These are phyloP conservation scores for Bimastos eiseni DNA, from an alignment of 2,888 invertebrate genomes.

Conservation along the genomic window DNA sequence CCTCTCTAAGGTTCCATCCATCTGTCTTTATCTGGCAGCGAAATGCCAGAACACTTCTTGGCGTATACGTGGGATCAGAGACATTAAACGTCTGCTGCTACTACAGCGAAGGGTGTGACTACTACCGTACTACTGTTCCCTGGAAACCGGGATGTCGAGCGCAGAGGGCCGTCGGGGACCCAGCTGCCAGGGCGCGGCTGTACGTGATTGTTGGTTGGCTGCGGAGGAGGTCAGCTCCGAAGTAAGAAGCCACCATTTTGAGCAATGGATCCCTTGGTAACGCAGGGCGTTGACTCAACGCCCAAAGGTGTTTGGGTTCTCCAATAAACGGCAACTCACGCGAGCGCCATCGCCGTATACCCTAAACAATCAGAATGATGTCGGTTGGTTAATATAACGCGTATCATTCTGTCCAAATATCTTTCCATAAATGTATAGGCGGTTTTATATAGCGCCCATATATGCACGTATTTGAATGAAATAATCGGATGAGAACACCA, in stretches of 20 bases:
- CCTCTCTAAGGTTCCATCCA: not conserved
- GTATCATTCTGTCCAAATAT: too few species aligned
- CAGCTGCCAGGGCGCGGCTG: not conserved
- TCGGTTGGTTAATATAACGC: too few species aligned
- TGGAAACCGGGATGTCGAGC: not conserved
- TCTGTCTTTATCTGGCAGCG: not conserved
- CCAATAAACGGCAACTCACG: not conserved
- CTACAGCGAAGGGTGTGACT: not conserved
- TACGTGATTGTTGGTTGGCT: not conserved
- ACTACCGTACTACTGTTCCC: too few species aligned
- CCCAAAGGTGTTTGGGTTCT: not conserved
- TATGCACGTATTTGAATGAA: too few species aligned
- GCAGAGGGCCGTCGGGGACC: too few species aligned
- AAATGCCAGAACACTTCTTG: conserved; percentile 1
- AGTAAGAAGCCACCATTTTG: not conserved
- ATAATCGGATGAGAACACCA: too few species aligned
- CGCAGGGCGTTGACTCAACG: not conserved
- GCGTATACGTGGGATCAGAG: not conserved
- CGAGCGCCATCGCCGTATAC: not conserved
- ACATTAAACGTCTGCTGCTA: not conserved
- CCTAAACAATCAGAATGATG: not conserved
- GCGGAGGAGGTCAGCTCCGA: not conserved
- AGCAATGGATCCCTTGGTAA: not conserved
- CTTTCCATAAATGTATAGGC: too few species aligned
- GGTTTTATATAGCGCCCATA: too few species aligned